Evolutionary conservation across 2,888 invertebrate genomes (phyloP), one percentile per base, ranked within the genome.

Genomic region (Lysandra coridon): DNA sequence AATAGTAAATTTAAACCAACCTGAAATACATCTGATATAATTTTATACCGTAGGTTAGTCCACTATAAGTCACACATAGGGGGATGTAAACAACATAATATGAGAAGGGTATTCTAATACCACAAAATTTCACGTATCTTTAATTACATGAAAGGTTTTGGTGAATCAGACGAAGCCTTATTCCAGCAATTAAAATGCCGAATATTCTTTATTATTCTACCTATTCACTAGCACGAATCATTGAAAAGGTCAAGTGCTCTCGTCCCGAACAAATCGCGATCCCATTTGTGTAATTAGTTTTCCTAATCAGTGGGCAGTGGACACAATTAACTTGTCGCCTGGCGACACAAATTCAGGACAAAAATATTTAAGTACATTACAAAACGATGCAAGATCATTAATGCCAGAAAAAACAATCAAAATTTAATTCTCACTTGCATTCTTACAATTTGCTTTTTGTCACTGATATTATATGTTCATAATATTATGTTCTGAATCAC

Each of bases 281-380:
- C 17, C 75, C 33, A 69, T 69, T 69, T 69, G 69, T 53, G 23
- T 75, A 76, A 76, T 76, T 76, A 69, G 53, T 53, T 76, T 76
- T 33, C 14, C 57, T 49, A 30, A 76, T 53, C 75, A 75, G 33
- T 57, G 14, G 49, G 10, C 57, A 57, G 17, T 57, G 74, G 44
- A 44, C 40, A 73, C 14, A 44, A 44, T 23, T 74, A 74, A 40
- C 44, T n/a, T 40, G 73, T 33, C 17, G 73, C 40, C 73, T 30
- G 30, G 30, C 23, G 62, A 62, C 69, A 64, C 64, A 33, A 69
- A 17, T 33, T 69, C 69, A 30, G 64, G 17, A 1, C 7, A 69
- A 14, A 33, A 33, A 69, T 69, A 14, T 69, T 4, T 53, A 53
- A 53, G 53, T 53, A 53, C 14, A 53, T 53, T 14, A 53, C 10